Evolutionary conservation across 2,888 invertebrate genomes (phyloP).

Genomic region (Rotaria magnacalcarata): DNA sequence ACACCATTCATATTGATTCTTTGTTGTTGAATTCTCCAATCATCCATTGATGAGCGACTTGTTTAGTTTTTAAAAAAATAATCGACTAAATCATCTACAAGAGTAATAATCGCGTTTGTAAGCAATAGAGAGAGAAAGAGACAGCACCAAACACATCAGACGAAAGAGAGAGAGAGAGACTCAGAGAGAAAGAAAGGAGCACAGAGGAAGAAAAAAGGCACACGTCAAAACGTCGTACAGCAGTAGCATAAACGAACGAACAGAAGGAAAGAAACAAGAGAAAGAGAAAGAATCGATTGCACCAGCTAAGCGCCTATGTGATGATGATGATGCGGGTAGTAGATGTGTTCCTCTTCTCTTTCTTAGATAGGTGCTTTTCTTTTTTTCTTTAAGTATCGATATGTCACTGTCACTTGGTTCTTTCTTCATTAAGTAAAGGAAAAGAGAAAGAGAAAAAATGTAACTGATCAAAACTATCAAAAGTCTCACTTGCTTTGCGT

Average conservation of each 20-base stretch:
- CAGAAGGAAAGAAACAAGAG: not conserved
- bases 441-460: not conserved
- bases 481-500: conserved; percentile 8
- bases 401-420: conserved; percentile 26
- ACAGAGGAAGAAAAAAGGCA: not conserved
- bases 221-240: conserved; percentile 25
- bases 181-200: not conserved
- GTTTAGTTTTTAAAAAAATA: conserved; percentile 14
- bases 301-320: not conserved
- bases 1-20: not conserved
- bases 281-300: conserved; percentile 6
- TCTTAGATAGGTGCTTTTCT: conserved; percentile 22
- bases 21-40: conserved; percentile 14
- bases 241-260: conserved; percentile 11
- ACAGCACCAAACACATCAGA: not conserved
- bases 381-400: conserved; percentile 1
- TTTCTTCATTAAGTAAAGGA: not conserved
- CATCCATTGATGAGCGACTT: conserved; percentile 13
- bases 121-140: not conserved
- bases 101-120: conserved; percentile 12
- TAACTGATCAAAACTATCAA: conserved; percentile 26
- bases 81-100: conserved; percentile 29
- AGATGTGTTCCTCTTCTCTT: conserved; percentile 12
- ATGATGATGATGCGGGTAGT: not conserved
- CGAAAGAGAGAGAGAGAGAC: not conserved